These are phyloP conservation scores for Podarcis raffonei DNA, from an alignment of 2,113 vertebrate species.

Conservation along the genomic window DNA sequence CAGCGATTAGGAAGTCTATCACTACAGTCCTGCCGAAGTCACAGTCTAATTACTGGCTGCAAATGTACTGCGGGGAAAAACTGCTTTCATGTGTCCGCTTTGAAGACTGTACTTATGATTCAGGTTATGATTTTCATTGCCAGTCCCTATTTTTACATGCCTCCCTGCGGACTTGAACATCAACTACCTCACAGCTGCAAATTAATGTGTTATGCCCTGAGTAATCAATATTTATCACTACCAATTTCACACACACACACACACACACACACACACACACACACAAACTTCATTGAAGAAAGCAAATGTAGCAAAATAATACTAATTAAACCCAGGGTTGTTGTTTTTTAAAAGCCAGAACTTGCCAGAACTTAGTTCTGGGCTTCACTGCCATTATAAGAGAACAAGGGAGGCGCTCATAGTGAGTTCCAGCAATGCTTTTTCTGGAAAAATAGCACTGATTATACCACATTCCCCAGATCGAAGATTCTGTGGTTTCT, in stretches of 20 bases:
- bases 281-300: fast-evolving
- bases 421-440: too few relatives aligned
- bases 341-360: too few relatives aligned
- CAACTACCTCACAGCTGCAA: conserved; percentile 19
- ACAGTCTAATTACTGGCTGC: conserved; percentile 47
- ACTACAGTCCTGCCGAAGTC: conserved; percentile 23
- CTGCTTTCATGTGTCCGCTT: background rate
- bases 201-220: background rate
- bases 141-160: conserved; percentile 44
- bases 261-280: background rate
- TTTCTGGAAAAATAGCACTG: background rate
- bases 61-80: conserved; percentile 8
- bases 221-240: conserved; percentile 31
- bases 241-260: background rate
- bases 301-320: conserved; percentile 1
- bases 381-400: too few relatives aligned
- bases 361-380: too few relatives aligned
- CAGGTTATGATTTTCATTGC: conserved; percentile 40
- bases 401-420: too few relatives aligned
- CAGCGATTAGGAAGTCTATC: conserved; percentile 2
- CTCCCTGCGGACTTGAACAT: conserved; percentile 9
- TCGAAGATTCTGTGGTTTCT: background rate
- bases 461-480: background rate
- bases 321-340: background rate
- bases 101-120: conserved; percentile 31